phyloP scores from a whole-genome alignment of 2,797 vertebrate species.

The Pelobates cultripes region DNA sequence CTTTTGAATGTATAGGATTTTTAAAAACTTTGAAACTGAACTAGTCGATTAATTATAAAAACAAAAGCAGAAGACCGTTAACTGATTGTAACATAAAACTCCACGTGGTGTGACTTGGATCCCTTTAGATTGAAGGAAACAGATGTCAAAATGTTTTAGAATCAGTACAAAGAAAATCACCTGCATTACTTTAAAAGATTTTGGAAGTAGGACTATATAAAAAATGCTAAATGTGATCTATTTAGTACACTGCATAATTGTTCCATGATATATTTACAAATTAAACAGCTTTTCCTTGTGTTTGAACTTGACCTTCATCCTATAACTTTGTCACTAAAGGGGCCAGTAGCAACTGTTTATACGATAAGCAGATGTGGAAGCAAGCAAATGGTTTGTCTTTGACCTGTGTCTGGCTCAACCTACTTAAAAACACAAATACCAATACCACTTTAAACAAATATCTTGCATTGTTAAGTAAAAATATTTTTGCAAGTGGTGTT shows the following conservation, averaged over 20 bases:
- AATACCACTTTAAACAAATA: not conserved
- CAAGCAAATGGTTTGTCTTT: slow-evolving; percentile 11
- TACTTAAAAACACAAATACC: slow-evolving; percentile 3
- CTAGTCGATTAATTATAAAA: not conserved
- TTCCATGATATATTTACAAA: not conserved
- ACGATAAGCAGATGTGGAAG: slow-evolving; percentile 4
- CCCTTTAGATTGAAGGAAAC: slow-evolving; percentile 4
- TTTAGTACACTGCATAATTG: not conserved
- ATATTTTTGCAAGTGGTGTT: too few relatives aligned
- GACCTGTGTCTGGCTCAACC: not conserved
- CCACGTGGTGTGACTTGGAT: slow-evolving; percentile 13
- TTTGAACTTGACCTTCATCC: not conserved
- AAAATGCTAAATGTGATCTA: slow-evolving; percentile 15
- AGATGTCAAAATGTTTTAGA: slow-evolving; percentile 6
- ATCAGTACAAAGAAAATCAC: slow-evolving; percentile 21
- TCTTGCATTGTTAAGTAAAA: not conserved
- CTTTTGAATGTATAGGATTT: not conserved
- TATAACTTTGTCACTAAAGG: not conserved
- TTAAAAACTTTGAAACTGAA: not conserved
- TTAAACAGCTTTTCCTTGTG: not conserved
- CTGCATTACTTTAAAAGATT: not conserved
- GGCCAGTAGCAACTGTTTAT: slow-evolving; percentile 3
- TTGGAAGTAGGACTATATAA: not conserved
- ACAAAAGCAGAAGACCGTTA: not conserved
- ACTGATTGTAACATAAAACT: not conserved